These are phyloP conservation scores for Diorhabda carinulata DNA, from an alignment of 1,140 invertebrate species.

Conservation along the genomic window DNA sequence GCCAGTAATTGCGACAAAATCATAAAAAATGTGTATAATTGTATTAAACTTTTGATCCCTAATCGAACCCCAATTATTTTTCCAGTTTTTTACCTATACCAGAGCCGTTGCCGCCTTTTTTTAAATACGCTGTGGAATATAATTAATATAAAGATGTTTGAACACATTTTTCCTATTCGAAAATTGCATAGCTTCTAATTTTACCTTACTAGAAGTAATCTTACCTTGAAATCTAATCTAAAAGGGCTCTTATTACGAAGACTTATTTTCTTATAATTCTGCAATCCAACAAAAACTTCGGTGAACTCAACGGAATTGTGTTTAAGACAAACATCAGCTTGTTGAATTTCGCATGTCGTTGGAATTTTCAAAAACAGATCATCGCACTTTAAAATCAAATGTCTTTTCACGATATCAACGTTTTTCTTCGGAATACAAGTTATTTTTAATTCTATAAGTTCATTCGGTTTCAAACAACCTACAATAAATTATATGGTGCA, in stretches of 20 bases:
- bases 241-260: background rate
- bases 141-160: no score
- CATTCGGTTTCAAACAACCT: conserved; percentile 1
- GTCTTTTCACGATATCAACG: background rate
- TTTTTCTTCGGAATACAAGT: background rate
- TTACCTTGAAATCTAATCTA: background rate
- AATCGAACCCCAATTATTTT: no score
- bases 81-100: no score
- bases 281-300: conserved; percentile 11
- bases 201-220: background rate
- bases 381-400: conserved; percentile 8
- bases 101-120: no score
- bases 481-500: no score
- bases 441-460: conserved; percentile 7
- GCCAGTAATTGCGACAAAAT: no score
- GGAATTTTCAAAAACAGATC: conserved; percentile 6
- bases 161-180: no score
- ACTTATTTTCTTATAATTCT: background rate
- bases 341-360: background rate
- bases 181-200: background rate
- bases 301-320: conserved; percentile 1
- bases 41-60: no score
- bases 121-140: no score
- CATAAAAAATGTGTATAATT: no score
- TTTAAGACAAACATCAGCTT: conserved; percentile 1